A percentile compares a stretch with the other conserved stretches of the same genome.
These are phyloP conservation scores for Pristionchus fissidentatus DNA, from an alignment of 2,888 invertebrate species.

Conservation along the genomic window DNA sequence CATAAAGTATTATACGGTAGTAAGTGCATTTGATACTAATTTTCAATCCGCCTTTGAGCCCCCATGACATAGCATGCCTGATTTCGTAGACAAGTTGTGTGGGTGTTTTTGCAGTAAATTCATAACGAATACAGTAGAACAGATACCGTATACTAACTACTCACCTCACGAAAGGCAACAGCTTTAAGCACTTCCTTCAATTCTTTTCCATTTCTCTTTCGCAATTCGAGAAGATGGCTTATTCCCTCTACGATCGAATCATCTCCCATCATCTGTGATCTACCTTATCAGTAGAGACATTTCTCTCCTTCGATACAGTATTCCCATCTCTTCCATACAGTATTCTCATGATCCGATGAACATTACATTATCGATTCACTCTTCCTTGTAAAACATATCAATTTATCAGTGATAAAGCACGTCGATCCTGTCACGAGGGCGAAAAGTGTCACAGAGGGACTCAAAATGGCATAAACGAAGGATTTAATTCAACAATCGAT, in stretches of 20 bases:
- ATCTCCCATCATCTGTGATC: conserved; percentile 46
- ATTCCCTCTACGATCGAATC: conserved; percentile 43
- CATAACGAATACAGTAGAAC: too few species aligned
- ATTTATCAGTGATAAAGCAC: conserved; percentile 35
- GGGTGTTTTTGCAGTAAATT: too few species aligned
- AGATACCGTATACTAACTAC: too few species aligned
- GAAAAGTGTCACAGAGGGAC: conserved; percentile 39
- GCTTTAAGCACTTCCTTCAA: conserved; percentile 41
- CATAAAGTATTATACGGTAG: too few species aligned
- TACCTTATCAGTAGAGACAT: neutral
- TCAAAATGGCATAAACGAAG: conserved; percentile 41
- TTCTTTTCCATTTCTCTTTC: conserved; percentile 46
- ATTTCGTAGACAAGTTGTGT: too few species aligned
- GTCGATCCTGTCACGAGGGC: conserved; percentile 40
- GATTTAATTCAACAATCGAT: conserved; percentile 32
- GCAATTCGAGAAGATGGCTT: conserved; percentile 23
- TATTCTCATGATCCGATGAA: conserved; percentile 34
- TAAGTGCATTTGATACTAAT: too few species aligned
- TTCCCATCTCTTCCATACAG: too few species aligned
- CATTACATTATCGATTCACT: conserved; percentile 25
- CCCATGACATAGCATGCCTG: too few species aligned
- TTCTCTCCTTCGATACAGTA: neutral
- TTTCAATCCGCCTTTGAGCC: too few species aligned
- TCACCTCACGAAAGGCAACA: conserved; percentile 47
- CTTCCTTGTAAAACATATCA: neutral